Evolutionary conservation across 2,888 invertebrate genomes (phyloP).

Genomic region (Thecocarcelia acutangulata): DNA sequence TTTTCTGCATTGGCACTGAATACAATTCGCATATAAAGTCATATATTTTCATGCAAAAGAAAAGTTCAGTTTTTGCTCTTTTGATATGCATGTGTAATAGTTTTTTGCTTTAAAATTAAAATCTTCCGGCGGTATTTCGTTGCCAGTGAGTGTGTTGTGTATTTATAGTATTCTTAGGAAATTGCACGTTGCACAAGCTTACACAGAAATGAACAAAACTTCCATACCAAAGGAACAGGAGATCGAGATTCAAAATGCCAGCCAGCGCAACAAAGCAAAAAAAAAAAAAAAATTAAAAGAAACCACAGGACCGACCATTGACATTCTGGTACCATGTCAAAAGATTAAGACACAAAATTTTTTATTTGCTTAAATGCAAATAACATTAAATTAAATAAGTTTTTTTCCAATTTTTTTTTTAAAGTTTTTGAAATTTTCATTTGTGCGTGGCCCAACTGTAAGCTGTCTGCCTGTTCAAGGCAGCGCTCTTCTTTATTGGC

Average conservation of each 20-base stretch:
- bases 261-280: slow-evolving; percentile 16
- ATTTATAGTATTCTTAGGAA: slow-evolving; percentile 51
- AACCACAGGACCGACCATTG: slow-evolving; percentile 40
- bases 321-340: slow-evolving; percentile 73
- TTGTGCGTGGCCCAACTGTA: slow-evolving; percentile 37
- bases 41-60: slow-evolving; percentile 55
- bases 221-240: slow-evolving; percentile 71
- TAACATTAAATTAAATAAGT: slow-evolving; percentile 81
- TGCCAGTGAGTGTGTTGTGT: slow-evolving; percentile 12
- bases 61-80: slow-evolving; percentile 31
- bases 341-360: slow-evolving; percentile 82
- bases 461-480: slow-evolving; percentile 24
- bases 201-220: slow-evolving; percentile 68
- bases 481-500: slow-evolving; percentile 44
- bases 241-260: slow-evolving; percentile 73
- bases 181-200: slow-evolving; percentile 76
- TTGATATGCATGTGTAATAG: slow-evolving; percentile 26
- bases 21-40: slow-evolving; percentile 67
- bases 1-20: slow-evolving; percentile 47
- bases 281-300: slow-evolving; percentile 14
- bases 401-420: slow-evolving; percentile 57
- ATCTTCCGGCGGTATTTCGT: slow-evolving; percentile 51
- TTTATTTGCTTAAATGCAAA: slow-evolving; percentile 81
- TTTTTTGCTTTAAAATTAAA: slow-evolving; percentile 56
- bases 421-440: background rate